Evolutionary conservation across 2,113 vertebrate genomes (phyloP).

Genomic region (Rhipidura dahli): DNA sequence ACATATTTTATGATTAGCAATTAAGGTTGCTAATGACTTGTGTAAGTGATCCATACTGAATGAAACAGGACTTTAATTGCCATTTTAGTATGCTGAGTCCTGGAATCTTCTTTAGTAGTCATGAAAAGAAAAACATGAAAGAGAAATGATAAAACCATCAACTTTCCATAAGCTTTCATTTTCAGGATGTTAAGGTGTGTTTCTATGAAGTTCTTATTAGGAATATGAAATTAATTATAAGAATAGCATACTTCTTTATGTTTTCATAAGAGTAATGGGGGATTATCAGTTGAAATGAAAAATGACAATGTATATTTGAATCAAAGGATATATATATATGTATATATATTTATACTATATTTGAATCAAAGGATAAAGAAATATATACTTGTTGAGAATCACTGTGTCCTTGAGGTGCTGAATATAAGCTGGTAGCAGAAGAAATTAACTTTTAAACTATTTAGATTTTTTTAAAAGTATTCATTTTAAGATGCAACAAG

Average conservation of each 20-base stretch:
- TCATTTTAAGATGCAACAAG: not conserved
- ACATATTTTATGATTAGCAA: not conserved
- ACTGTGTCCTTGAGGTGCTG: not conserved
- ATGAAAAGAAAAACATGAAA: conserved; percentile 51
- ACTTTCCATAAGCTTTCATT: conserved; percentile 20
- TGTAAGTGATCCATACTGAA: not conserved
- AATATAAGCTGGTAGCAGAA: not conserved
- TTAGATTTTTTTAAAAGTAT: not conserved
- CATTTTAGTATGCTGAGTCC: conserved; percentile 7
- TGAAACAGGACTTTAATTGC: conserved; percentile 6
- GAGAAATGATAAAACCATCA: conserved; percentile 20
- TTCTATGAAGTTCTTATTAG: conserved; percentile 20
- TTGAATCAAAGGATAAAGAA: not conserved
- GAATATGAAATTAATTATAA: conserved; percentile 52
- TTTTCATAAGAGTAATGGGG: conserved; percentile 26
- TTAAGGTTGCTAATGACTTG: not conserved
- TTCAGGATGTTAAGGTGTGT: not conserved
- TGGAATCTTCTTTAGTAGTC: conserved; percentile 32
- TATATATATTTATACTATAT: not conserved
- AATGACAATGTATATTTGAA: not conserved
- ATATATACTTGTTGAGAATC: not conserved
- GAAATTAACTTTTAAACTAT: not conserved
- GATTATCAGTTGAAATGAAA: not conserved
- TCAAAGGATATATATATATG: not conserved
- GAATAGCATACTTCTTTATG: not conserved